A percentile compares a stretch with the other conserved stretches of the same genome.
Conservation (phyloP, 2,113 vertebrate species). For the Tachysurus fulvidraco region DNA sequence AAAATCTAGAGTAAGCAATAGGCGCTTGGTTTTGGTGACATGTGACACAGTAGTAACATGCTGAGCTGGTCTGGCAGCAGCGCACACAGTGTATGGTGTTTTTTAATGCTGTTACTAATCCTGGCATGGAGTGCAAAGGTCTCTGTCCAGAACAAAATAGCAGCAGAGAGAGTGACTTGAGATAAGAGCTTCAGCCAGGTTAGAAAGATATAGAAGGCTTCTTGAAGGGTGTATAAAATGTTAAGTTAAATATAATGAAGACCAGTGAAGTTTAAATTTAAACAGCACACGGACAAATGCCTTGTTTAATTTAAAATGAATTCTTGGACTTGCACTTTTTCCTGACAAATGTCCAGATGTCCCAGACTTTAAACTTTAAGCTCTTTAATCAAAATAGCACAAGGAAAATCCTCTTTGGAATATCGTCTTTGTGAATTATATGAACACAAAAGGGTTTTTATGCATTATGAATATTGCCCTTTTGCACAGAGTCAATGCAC, state of each 20-base stretch:
- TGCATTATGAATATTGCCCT: constrained; percentile 33
- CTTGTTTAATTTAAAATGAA: not conserved
- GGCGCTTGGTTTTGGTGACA: constrained; percentile 18
- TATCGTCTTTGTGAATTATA: constrained; percentile 10
- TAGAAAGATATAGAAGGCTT: not conserved
- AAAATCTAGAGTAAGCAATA: no score
- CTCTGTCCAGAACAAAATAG: not conserved
- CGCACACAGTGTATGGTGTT: constrained; percentile 13
- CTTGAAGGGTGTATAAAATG: not conserved
- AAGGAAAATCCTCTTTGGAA: constrained; percentile 24
- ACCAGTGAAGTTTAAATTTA: constrained; percentile 8
- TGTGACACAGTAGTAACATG: constrained; percentile 17
- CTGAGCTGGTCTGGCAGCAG: constrained; percentile 39
- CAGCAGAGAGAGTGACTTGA: constrained; percentile 6
- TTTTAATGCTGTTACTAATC: constrained; percentile 43
- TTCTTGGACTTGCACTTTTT: not conserved
- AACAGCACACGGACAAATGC: not conserved
- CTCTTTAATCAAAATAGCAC: constrained; percentile 21
- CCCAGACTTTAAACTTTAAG: not conserved
- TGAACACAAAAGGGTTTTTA: constrained; percentile 47
- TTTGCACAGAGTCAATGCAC: constrained; percentile 8
- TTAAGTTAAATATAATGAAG: constrained; percentile 5
- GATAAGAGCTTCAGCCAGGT: not conserved
- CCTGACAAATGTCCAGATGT: not conserved
- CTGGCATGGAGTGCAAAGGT: not conserved